Evolutionary conservation across 2,113 vertebrate genomes (phyloP).

Genomic region (Oryzias celebensis): DNA sequence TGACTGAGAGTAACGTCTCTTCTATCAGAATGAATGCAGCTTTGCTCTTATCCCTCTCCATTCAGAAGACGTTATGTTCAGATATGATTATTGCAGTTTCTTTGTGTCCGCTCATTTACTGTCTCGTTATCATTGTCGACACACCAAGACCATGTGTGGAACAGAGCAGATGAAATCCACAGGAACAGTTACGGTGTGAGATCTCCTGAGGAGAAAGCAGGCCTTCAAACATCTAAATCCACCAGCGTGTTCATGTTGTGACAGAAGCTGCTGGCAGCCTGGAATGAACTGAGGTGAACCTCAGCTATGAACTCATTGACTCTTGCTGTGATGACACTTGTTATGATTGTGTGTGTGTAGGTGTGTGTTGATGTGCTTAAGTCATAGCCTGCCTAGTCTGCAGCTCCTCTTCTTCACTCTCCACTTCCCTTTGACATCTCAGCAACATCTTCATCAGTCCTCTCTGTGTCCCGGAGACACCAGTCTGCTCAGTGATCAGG

Average conservation of each 20-base stretch:
- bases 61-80: no score
- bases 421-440: conserved; percentile 28
- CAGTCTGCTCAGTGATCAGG: conserved; percentile 80
- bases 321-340: conserved; percentile 48
- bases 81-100: no score
- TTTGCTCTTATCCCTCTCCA: no score
- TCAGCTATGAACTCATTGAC: conserved; percentile 43
- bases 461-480: conserved; percentile 51
- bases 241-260: conserved; percentile 17
- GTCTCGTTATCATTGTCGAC: no score
- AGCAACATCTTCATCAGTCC: conserved; percentile 66
- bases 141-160: no score
- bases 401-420: conserved; percentile 22
- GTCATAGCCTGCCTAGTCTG: not conserved
- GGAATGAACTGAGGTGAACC: conserved; percentile 40
- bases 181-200: not conserved
- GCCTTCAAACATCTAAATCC: conserved; percentile 7
- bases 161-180: no score
- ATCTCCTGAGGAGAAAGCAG: conserved; percentile 10
- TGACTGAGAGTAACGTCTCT: no score
- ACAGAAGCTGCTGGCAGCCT: conserved; percentile 35
- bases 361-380: not conserved
- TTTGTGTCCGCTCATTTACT: no score
- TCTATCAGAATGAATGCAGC: no score
- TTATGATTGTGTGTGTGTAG: conserved; percentile 26